phyloP scores from a whole-genome alignment of 2,113 vertebrate genomes.

The Thermophis baileyi region DNA sequence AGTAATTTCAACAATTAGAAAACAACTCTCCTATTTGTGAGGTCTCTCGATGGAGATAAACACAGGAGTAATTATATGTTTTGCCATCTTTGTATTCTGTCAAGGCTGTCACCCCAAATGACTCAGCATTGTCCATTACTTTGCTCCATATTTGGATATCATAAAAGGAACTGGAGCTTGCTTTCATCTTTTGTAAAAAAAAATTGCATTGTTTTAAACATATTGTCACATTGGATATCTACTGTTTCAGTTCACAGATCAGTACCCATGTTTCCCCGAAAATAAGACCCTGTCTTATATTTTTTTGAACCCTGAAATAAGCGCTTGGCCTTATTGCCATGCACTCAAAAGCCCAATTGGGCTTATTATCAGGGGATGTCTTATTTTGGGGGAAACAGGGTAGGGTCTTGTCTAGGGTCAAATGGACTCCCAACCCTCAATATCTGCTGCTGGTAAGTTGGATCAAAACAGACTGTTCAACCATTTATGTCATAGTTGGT shows the following conservation, averaged over 20 bases:
- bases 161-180: neutral
- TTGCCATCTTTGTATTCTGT: neutral
- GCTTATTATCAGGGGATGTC: too few species aligned
- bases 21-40: neutral
- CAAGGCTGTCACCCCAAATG: neutral
- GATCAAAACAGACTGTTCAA: neutral
- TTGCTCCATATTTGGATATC: neutral
- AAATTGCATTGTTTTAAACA: neutral
- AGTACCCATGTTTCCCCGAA: too few species aligned
- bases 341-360: too few species aligned
- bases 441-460: neutral
- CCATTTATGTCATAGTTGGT: neutral
- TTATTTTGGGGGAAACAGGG: too few species aligned
- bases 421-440: neutral
- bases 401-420: neutral
- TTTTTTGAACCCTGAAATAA: too few species aligned
- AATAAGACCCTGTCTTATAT: too few species aligned
- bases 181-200: neutral
- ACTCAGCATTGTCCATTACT: neutral
- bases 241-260: neutral
- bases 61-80: neutral
- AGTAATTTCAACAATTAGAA: neutral
- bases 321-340: too few species aligned
- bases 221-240: neutral
- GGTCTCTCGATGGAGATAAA: neutral